These are phyloP conservation scores for Dysmachus trigonus DNA, from an alignment of 2,888 invertebrate genomes.

Conservation along the genomic window DNA sequence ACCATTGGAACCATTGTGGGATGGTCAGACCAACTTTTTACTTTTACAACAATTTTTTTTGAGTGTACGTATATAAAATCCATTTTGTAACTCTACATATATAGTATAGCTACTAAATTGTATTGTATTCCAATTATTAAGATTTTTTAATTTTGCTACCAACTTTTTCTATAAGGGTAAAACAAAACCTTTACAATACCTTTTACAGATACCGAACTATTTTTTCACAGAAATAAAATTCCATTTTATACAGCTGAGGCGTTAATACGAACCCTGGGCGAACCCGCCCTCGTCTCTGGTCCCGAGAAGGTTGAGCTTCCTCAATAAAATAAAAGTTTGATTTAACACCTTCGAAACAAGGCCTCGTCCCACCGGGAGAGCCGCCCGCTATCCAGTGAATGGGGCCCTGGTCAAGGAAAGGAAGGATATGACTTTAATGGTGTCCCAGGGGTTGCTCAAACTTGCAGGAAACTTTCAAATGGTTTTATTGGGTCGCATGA, in stretches of 20 bases:
- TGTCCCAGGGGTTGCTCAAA: constrained; percentile 41
- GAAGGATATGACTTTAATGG: constrained; percentile 24
- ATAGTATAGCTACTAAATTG: too few species aligned
- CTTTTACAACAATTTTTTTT: too few species aligned
- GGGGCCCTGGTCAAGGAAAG: neutral
- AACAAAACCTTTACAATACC: neutral
- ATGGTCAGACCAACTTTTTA: too few species aligned
- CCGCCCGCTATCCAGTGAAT: too few species aligned
- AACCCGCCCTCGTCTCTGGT: neutral
- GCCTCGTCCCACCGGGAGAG: neutral
- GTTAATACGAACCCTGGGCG: neutral
- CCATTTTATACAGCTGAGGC: neutral
- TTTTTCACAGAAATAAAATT: neutral
- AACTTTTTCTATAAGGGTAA: neutral
- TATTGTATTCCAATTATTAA: too few species aligned
- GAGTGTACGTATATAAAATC: too few species aligned
- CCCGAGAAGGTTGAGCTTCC: neutral
- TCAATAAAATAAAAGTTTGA: constrained; percentile 27
- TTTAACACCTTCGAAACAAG: neutral
- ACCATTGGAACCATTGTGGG: too few species aligned
- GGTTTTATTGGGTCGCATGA: neutral
- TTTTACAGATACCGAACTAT: neutral
- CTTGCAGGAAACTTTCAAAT: constrained; percentile 19
- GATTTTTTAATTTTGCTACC: neutral
- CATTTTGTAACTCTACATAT: too few species aligned